Base-by-base conservation (phyloP, 2,888 invertebrate species). In the Nemapogon koenigi region DNA sequence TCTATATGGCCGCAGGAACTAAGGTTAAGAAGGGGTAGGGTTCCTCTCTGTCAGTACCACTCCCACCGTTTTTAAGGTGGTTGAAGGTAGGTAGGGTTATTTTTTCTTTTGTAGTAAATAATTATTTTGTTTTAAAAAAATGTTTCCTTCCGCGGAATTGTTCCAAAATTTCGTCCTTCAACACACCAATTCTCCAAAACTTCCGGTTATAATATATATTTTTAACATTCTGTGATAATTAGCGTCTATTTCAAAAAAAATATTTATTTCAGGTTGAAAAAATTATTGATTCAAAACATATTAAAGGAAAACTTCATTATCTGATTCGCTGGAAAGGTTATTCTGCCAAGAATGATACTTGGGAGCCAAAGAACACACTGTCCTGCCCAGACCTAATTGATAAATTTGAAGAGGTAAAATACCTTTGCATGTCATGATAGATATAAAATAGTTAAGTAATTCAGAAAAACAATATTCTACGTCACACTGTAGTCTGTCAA, bases 291-390 rank as follows among this genome's bases (percentile, higher is more conserved):
- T 83, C 88, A 8, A 89, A 89, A 56, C 82, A 78, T 32, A 82
- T 86, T 6, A 85, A 83, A 51, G 88, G 89, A 2, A 82, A 84
- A 37, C 67, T 83, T 2, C 85, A 85, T 51, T 91, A 85, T 55
- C 65, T 88, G 25, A 88, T 91, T 26, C 82, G 88, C 48, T 91
- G 91, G 91, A 90, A 89, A 54, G 90, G 90, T 0, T 90, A 89
- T 48, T 76, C 76, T 40, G 80, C 84, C 33, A 83, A 84, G 28
- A 81, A 80, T 44, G 89, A 91, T 52, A 87, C 88, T 1, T 91
- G 91, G 91, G 89, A 90, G 54, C 84, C 87, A 4, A 88, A 86
- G 48, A 79, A 82, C 27, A 87, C 87, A 6, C 58, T 91, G 0
- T 86, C 84, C 39, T 91, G 91, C 55, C 81, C 84, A 1, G 85